A percentile compares a stretch with the other conserved stretches of the same genome.
Evolutionary conservation across 2,888 invertebrate genomes (phyloP).

Genomic region (Drosophila pseudotalamancana): DNA sequence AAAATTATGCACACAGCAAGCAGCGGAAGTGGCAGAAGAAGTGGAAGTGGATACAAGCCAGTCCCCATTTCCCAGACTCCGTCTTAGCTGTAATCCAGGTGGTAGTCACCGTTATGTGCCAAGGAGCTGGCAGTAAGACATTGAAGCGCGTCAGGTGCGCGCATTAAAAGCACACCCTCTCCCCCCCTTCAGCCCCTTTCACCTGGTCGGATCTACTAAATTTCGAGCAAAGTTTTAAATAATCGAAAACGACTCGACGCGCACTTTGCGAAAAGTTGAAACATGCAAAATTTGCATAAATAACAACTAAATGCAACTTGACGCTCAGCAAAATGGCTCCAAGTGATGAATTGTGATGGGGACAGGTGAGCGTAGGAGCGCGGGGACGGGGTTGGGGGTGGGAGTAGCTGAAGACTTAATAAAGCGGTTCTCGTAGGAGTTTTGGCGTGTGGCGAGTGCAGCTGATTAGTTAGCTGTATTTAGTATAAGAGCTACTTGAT

Average conservation of each 20-base stretch:
- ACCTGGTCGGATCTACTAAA: slow-evolving; percentile 47
- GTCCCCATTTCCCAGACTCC: background rate
- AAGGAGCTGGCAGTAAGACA: slow-evolving; percentile 53
- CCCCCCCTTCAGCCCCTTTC: background rate
- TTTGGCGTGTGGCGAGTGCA: background rate
- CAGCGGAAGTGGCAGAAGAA: too few relatives aligned
- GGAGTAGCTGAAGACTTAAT: slow-evolving; percentile 13
- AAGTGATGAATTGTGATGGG: slow-evolving; percentile 62
- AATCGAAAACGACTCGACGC: slow-evolving; percentile 79
- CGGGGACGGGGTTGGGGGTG: background rate
- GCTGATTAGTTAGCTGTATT: too few relatives aligned
- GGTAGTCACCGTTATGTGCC: slow-evolving; percentile 29
- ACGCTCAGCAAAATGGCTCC: slow-evolving; percentile 70
- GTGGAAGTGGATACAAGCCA: slow-evolving; percentile 7
- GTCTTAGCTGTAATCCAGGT: slow-evolving; percentile 53
- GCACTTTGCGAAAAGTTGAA: slow-evolving; percentile 76
- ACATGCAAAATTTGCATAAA: slow-evolving; percentile 83
- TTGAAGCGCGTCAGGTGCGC: slow-evolving; percentile 78
- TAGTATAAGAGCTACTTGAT: too few relatives aligned
- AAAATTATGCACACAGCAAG: slow-evolving; percentile 70
- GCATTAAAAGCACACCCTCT: slow-evolving; percentile 59
- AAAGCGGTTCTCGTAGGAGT: slow-evolving; percentile 3
- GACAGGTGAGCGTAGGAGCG: background rate
- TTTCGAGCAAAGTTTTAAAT: slow-evolving; percentile 74
- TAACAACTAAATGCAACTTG: slow-evolving; percentile 81